phyloP scores from a whole-genome alignment of 2,888 invertebrate genomes.

The Cerastis rubricosa region DNA sequence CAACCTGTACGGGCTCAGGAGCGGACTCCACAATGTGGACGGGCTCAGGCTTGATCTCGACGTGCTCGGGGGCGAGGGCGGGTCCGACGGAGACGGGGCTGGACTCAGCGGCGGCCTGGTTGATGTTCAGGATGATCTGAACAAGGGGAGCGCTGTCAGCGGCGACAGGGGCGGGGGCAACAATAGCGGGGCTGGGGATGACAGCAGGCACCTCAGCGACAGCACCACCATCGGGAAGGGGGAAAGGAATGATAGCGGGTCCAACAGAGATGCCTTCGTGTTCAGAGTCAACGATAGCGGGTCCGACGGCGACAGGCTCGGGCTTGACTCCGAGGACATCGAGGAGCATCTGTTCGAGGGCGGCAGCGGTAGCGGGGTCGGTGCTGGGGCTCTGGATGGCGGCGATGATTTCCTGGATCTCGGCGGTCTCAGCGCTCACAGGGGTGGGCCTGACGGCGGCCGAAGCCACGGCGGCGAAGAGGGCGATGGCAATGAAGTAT shows the following conservation, averaged over 20 bases:
- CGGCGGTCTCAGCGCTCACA: constrained; percentile 56
- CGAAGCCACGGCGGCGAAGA: constrained; percentile 50
- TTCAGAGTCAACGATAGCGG: constrained; percentile 58
- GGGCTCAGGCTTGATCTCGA: constrained; percentile 31
- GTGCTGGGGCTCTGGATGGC: constrained; percentile 81
- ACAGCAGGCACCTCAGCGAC: constrained; percentile 23
- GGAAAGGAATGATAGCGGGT: constrained; percentile 66
- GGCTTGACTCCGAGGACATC: constrained; percentile 44
- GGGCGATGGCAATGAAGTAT: constrained; percentile 60
- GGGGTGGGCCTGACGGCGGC: constrained; percentile 41
- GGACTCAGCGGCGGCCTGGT: constrained; percentile 50
- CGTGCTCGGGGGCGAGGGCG: constrained; percentile 27
- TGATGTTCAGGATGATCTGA: constrained; percentile 72
- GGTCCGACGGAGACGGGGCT: constrained; percentile 52
- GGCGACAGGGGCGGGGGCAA: constrained; percentile 36
- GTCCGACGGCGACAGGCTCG: constrained; percentile 58
- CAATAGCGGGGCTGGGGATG: constrained; percentile 31
- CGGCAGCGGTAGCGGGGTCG: constrained; percentile 77
- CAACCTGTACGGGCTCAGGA: constrained; percentile 53
- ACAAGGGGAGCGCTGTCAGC: constrained; percentile 64
- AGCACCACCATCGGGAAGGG: constrained; percentile 55
- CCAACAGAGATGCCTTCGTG: constrained; percentile 58
- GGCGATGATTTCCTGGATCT: constrained; percentile 75
- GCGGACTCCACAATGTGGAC: constrained; percentile 39
- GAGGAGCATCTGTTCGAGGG: constrained; percentile 60